Base-by-base conservation (phyloP, 1,140 invertebrate species). In the Asbolus verrucosus region DNA sequence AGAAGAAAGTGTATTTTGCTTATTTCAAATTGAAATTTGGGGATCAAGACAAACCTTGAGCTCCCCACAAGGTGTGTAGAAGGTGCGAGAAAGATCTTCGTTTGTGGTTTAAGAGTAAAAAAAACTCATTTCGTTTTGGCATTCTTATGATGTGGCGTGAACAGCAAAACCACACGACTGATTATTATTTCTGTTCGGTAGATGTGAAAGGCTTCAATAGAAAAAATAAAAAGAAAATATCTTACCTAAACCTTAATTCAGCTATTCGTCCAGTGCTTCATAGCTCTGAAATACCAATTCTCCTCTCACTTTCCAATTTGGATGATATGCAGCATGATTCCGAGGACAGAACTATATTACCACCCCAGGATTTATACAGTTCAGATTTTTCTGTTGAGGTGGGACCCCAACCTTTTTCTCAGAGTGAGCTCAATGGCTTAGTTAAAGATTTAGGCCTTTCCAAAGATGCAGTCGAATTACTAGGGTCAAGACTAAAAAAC, bases 371-470 rank as follows among this genome's bases (percentile, higher is more conserved):
- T 30, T 3, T 4, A 30, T 30, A 3, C 24, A 30, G 24, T 8
- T 30, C 24, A 8, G 24, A 8, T 30, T 30, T 30, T 30, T 30
- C 24, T 30, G 24, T 30, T 30, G 24, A 30, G 3, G 24, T 4
- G 24, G 24, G 24, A 30, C 8, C 24, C 43, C n/a, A 74, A 75
- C 8, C 73, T n/a, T n/a, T n/a, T n/a, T n/a, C n/a, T n/a, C n/a
- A n/a, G n/a, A n/a, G n/a, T n/a, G n/a, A n/a, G n/a, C n/a, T 79
- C 21, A 73, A 77, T 69, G 76, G 78, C 38, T 68, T 81, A 70
- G 59, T 77, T 41, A 74, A 76, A 76, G 78, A 78, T 66, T 74
- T 80, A 70, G 75, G 76, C 69, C 50, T 79, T 59, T 70, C 77
- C 46, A 80, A 78, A 75, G 41, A 63, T 73, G 73, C 73, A 71